phyloP scores from a whole-genome alignment of 1,140 invertebrate genomes.

The Pogonognathellus flavescens region DNA sequence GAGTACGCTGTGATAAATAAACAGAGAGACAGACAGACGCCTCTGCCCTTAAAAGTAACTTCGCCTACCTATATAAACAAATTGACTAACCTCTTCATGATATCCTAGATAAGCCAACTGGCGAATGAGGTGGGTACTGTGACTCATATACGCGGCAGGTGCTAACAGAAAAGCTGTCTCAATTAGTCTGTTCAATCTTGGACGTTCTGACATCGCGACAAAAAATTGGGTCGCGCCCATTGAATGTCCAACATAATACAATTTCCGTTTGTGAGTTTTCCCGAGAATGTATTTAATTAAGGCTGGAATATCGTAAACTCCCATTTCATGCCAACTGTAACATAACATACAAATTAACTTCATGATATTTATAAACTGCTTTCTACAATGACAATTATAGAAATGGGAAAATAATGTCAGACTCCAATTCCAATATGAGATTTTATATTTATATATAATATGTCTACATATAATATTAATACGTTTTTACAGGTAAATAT shows the following conservation, averaged over 20 bases:
- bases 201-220: background rate
- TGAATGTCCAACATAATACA: conserved; percentile 78
- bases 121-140: background rate
- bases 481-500: too few species aligned
- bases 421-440: background rate
- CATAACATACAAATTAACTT: background rate
- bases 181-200: background rate
- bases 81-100: background rate
- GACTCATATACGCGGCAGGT: background rate
- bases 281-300: conserved; percentile 79
- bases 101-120: background rate
- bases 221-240: conserved; percentile 27
- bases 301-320: conserved; percentile 78
- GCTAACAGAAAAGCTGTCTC: background rate
- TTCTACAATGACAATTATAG: too few species aligned
- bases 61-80: too few species aligned
- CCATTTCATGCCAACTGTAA: conserved; percentile 33
- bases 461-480: too few species aligned
- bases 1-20: too few species aligned
- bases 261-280: conserved; percentile 71
- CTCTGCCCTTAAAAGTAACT: too few species aligned
- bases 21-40: too few species aligned
- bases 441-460: conserved; percentile 39
- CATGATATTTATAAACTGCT: too few species aligned
- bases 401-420: conserved; percentile 5